phyloP scores from a whole-genome alignment of 2,113 vertebrate species.

The Limanda limanda region DNA sequence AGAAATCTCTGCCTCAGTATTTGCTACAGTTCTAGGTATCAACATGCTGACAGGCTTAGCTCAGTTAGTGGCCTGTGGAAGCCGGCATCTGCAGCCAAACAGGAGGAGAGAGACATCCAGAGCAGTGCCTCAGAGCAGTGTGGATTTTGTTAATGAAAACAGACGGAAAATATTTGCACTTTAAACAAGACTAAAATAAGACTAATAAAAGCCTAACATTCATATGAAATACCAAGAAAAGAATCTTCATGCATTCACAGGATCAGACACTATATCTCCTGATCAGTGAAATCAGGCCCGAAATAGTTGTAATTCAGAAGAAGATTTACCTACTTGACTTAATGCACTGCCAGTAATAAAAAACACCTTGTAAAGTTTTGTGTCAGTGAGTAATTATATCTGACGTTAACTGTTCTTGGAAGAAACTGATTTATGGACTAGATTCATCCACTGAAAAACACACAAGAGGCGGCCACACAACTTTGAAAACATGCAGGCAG shows the following conservation, averaged over 20 bases:
- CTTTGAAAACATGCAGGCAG: neutral
- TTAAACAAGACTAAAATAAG: too few relatives aligned
- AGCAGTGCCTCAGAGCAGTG: neutral
- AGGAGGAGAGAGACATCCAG: too few relatives aligned
- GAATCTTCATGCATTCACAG: neutral
- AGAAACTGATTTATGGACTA: neutral
- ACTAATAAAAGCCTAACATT: too few relatives aligned
- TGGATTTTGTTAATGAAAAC: neutral
- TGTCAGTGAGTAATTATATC: neutral
- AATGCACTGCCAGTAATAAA: neutral
- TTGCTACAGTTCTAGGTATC: neutral
- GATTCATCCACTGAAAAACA: neutral
- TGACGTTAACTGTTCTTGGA: neutral
- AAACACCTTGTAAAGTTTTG: neutral
- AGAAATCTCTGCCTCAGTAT: neutral
- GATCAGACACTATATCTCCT: neutral
- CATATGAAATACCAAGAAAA: too few relatives aligned
- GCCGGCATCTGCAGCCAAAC: neutral
- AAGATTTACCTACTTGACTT: neutral
- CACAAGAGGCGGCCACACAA: neutral
- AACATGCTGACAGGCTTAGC: neutral
- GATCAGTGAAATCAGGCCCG: neutral
- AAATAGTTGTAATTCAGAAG: neutral
- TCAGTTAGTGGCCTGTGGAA: neutral
- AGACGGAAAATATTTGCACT: neutral